Evolutionary conservation across 2,888 invertebrate genomes (phyloP).

Genomic region (Spodoptera exigua): DNA sequence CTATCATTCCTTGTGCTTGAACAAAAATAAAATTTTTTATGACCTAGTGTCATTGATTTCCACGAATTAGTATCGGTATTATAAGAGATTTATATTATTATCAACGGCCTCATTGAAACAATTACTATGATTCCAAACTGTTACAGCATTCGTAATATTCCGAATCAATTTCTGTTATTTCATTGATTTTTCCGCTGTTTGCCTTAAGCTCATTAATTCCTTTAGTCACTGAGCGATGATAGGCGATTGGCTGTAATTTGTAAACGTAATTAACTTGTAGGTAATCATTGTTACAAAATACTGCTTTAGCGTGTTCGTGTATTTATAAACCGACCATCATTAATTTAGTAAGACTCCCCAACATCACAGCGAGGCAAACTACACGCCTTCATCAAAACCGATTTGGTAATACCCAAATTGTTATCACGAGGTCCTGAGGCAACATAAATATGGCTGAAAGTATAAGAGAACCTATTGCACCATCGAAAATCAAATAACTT

Average conservation of each 20-base stretch:
- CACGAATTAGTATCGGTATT: constrained; percentile 30
- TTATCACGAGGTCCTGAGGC: constrained; percentile 21
- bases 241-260: constrained; percentile 9
- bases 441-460: constrained; percentile 9
- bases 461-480: neutral
- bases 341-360: constrained; percentile 26
- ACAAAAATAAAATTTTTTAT: constrained; percentile 16
- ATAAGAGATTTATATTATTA: constrained; percentile 29
- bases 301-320: constrained; percentile 14
- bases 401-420: constrained; percentile 44
- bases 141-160: constrained; percentile 31
- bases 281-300: constrained; percentile 25
- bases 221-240: constrained; percentile 18
- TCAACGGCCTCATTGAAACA: constrained; percentile 22
- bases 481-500: constrained; percentile 21
- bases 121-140: constrained; percentile 20
- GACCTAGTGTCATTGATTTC: constrained; percentile 49
- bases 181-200: constrained; percentile 30
- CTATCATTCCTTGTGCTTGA: constrained; percentile 14
- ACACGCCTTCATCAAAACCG: constrained; percentile 44
- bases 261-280: constrained; percentile 25
- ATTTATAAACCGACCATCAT: constrained; percentile 26
- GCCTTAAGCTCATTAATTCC: constrained; percentile 24
- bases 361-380: constrained; percentile 25
- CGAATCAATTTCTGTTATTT: constrained; percentile 14